These are phyloP conservation scores for Melanerpes aurifrons DNA, from an alignment of 2,113 vertebrate species.

Conservation along the genomic window DNA sequence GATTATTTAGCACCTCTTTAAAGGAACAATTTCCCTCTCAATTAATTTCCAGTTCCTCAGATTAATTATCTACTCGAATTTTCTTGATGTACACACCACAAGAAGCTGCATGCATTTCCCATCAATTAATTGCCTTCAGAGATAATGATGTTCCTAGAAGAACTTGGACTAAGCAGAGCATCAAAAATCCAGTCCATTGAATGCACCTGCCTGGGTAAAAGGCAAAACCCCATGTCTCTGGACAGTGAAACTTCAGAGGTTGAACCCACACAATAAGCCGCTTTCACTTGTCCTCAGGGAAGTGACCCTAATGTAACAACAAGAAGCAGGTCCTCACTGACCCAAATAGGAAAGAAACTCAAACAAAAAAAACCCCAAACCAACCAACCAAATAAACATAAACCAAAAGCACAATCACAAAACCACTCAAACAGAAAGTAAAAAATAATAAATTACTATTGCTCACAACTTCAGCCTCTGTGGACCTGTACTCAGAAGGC, in stretches of 20 bases:
- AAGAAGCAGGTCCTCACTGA: background rate
- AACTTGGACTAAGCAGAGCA: background rate
- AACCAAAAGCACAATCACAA: too few species aligned
- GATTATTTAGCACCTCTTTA: conserved; percentile 51
- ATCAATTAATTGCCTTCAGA: conserved; percentile 17
- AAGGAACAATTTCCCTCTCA: conserved; percentile 52
- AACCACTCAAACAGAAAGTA: background rate
- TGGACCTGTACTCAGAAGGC: background rate
- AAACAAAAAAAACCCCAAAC: background rate
- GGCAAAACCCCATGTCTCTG: background rate
- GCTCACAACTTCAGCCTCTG: background rate
- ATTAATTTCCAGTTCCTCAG: conserved; percentile 55
- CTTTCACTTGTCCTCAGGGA: background rate
- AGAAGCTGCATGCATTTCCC: conserved; percentile 32
- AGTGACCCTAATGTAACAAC: background rate
- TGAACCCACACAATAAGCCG: background rate
- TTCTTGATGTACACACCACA: background rate
- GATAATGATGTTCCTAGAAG: background rate
- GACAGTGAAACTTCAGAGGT: background rate
- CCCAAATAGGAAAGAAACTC: background rate
- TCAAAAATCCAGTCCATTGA: background rate
- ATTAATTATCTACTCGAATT: conserved; percentile 50
- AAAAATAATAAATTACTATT: background rate
- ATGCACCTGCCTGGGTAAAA: background rate
- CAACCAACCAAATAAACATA: background rate